Percentiles rank a stretch among this genome's conserved stretches.
Conservation (phyloP, 2,888 invertebrate genomes). For the Drosophila nigricruria region DNA sequence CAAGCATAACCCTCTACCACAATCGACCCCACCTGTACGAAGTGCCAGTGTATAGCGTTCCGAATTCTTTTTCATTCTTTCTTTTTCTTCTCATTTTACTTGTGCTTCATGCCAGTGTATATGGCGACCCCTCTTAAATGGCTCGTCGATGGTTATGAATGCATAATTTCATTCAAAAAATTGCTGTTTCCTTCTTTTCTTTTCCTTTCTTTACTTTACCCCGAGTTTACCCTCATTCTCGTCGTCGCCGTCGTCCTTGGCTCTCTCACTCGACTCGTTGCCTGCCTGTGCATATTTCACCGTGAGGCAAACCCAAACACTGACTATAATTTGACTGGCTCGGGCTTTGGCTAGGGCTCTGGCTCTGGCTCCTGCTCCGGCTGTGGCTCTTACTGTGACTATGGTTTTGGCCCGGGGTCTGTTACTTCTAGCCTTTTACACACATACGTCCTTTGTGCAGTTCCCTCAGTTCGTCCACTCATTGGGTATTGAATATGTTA, state of each 20-base stretch:
- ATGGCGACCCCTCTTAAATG: conserved; percentile 50
- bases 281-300: conserved; percentile 44
- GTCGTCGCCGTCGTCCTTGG: neutral
- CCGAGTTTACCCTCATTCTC: neutral
- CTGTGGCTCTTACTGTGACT: conserved; percentile 5
- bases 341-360: neutral
- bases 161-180: conserved; percentile 76
- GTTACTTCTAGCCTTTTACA: conserved; percentile 26
- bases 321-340: conserved; percentile 44
- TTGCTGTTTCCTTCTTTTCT: conserved; percentile 48
- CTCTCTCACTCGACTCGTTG: conserved; percentile 2
- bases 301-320: conserved; percentile 45
- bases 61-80: conserved; percentile 23
- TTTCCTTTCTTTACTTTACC: conserved; percentile 16
- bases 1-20: conserved; percentile 6
- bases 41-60: conserved; percentile 10
- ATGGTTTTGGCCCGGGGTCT: conserved; percentile 12
- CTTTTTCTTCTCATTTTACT: neutral
- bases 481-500: conserved; percentile 42
- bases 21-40: conserved; percentile 36
- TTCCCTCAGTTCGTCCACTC: neutral
- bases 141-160: conserved; percentile 71
- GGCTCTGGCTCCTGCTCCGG: conserved; percentile 2
- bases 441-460: conserved; percentile 28
- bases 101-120: neutral